A percentile compares a stretch with the other conserved stretches of the same genome.
phyloP scores from a whole-genome alignment of 2,797 vertebrate genomes.

The Rhynchonycteris naso region DNA sequence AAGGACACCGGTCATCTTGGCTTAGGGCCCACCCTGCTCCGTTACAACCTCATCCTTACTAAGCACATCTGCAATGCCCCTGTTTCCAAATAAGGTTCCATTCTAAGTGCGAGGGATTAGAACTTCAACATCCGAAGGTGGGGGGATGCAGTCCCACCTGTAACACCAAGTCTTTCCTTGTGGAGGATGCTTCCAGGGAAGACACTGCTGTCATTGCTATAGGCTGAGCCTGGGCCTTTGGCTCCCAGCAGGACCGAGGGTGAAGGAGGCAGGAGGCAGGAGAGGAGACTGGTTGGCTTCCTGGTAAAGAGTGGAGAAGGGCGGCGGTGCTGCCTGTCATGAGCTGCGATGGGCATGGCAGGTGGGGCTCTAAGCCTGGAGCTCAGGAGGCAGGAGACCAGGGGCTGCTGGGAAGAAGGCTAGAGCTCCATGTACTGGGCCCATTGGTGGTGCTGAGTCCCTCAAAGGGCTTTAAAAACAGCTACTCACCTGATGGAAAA shows the following conservation, averaged over 20 bases:
- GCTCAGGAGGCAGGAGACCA: neutral
- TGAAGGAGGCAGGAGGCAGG: neutral
- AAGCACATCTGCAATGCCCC: neutral
- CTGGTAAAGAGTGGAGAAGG: neutral
- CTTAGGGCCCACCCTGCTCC: neutral
- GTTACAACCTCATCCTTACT: neutral
- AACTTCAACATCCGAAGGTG: neutral
- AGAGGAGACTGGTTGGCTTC: neutral
- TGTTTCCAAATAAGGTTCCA: neutral
- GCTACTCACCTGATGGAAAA: neutral
- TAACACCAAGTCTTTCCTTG: neutral
- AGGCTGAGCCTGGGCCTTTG: neutral
- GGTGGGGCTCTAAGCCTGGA: neutral
- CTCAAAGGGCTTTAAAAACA: neutral
- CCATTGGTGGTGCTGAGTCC: too few species aligned
- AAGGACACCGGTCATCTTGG: neutral
- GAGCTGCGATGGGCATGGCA: too few species aligned
- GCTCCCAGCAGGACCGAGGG: neutral
- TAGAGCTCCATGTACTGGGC: rapidly evolving
- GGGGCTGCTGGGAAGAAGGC: neutral
- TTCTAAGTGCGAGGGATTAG: neutral
- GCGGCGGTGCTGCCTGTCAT: neutral
- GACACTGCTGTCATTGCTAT: neutral
- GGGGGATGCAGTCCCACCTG: neutral
- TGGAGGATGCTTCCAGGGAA: neutral